phyloP scores from a whole-genome alignment of 1,140 invertebrate species.

The Drosophila kohkoa region DNA sequence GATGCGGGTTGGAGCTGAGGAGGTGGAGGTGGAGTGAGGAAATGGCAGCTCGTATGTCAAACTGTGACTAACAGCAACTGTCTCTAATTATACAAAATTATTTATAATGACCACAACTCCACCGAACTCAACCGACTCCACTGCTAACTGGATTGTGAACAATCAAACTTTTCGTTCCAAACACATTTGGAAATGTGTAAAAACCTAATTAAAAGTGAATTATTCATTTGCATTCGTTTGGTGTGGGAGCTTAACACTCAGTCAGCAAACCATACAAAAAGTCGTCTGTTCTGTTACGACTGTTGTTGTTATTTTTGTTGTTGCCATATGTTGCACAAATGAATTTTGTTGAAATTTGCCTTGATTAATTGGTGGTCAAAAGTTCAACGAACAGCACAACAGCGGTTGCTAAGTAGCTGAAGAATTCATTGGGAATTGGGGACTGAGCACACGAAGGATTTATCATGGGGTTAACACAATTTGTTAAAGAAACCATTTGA shows the following conservation, averaged over 20 bases:
- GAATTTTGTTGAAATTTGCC: slow-evolving; percentile 78
- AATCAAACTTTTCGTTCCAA: slow-evolving; percentile 43
- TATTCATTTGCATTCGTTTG: slow-evolving; percentile 68
- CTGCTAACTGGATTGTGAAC: slow-evolving; percentile 15
- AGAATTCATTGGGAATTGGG: slow-evolving; percentile 5
- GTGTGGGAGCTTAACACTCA: slow-evolving; percentile 48
- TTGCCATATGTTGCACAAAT: slow-evolving; percentile 77
- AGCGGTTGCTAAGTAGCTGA: slow-evolving; percentile 50
- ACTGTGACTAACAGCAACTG: slow-evolving; percentile 64
- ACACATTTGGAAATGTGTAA: slow-evolving; percentile 67
- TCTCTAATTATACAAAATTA: slow-evolving; percentile 83
- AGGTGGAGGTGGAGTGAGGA: neutral
- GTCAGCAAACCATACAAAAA: slow-evolving; percentile 59
- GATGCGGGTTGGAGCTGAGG: slow-evolving; percentile 10
- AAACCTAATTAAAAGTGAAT: slow-evolving; percentile 82
- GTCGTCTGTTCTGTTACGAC: slow-evolving; percentile 53
- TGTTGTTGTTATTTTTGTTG: slow-evolving; percentile 37
- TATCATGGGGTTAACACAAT: neutral
- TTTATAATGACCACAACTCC: slow-evolving; percentile 73
- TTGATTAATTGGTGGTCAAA: slow-evolving; percentile 83
- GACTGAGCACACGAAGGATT: neutral
- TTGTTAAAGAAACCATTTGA: neutral
- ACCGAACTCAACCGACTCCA: neutral
- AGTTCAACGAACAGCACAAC: slow-evolving; percentile 68
- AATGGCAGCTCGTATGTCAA: slow-evolving; percentile 65